Percentiles rank a stretch among this genome's conserved stretches.
Evolutionary conservation across 1,140 invertebrate genomes (phyloP).

Genomic region (Sycophaga agraensis): DNA sequence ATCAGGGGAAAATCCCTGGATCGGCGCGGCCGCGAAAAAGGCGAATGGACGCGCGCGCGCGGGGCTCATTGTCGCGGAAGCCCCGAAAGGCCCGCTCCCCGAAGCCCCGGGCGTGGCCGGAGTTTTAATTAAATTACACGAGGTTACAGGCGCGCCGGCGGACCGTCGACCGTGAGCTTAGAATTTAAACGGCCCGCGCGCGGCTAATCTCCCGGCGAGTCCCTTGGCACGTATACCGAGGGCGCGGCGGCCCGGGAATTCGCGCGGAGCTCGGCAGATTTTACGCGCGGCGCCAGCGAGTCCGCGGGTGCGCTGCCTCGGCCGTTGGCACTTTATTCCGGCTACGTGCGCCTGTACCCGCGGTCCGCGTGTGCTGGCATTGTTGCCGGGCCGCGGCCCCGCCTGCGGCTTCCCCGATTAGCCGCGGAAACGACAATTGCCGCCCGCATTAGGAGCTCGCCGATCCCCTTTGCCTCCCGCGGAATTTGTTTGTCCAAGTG

Average conservation of each 20-base stretch:
- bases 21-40: neutral
- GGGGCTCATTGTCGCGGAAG: no score
- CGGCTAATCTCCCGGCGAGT: conserved; percentile 40
- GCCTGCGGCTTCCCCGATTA: no score
- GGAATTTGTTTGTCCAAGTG: no score
- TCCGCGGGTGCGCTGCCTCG: no score
- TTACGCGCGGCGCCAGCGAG: no score
- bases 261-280: conserved; percentile 14
- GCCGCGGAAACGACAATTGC: no score
- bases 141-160: conserved; percentile 21
- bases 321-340: conserved; percentile 9
- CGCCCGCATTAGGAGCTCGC: no score
- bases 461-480: no score
- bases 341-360: neutral
- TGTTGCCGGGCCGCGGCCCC: no score
- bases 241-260: conserved; percentile 18
- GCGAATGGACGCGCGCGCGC: neutral
- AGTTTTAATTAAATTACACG: conserved; percentile 50
- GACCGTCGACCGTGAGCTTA: conserved; percentile 25
- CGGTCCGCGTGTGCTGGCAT: no score
- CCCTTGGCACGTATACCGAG: conserved; percentile 33
- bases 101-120: conserved; percentile 3
- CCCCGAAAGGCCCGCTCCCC: conserved; percentile 34
- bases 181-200: conserved; percentile 46
- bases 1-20: no score